phyloP scores from a whole-genome alignment of 2,888 invertebrate species.

The Drosophila kanekoi region DNA sequence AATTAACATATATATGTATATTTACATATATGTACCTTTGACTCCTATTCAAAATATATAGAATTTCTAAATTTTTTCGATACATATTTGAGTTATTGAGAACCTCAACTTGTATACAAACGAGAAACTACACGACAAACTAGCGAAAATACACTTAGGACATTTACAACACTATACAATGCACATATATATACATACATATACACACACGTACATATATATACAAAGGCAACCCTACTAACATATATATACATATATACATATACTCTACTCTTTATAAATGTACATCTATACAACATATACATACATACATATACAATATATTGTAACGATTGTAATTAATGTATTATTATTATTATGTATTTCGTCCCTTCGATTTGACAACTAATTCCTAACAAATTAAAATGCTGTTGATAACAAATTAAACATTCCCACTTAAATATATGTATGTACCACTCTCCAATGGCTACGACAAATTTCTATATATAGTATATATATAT shows the following conservation, averaged over 20 bases:
- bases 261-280: conserved; percentile 52
- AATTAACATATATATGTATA: conserved; percentile 42
- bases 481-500: conserved; percentile 24
- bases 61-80: conserved; percentile 75
- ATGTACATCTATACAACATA: conserved; percentile 59
- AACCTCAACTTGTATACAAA: conserved; percentile 72
- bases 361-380: conserved; percentile 73
- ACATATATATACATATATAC: conserved; percentile 49
- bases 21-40: conserved; percentile 48
- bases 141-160: conserved; percentile 74
- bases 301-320: conserved; percentile 55
- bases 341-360: conserved; percentile 51
- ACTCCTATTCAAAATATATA: conserved; percentile 42
- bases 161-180: conserved; percentile 68
- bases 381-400: conserved; percentile 44
- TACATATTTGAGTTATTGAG: conserved; percentile 76
- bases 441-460: conserved; percentile 54
- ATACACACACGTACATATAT: conserved; percentile 30
- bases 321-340: conserved; percentile 51
- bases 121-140: conserved; percentile 45
- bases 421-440: conserved; percentile 62
- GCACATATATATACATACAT: conserved; percentile 53
- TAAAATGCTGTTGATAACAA: conserved; percentile 69
- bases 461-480: conserved; percentile 52
- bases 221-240: conserved; percentile 30